These are phyloP conservation scores for Pollenia griseotomentosa DNA, from an alignment of 2,888 invertebrate species.

Conservation along the genomic window DNA sequence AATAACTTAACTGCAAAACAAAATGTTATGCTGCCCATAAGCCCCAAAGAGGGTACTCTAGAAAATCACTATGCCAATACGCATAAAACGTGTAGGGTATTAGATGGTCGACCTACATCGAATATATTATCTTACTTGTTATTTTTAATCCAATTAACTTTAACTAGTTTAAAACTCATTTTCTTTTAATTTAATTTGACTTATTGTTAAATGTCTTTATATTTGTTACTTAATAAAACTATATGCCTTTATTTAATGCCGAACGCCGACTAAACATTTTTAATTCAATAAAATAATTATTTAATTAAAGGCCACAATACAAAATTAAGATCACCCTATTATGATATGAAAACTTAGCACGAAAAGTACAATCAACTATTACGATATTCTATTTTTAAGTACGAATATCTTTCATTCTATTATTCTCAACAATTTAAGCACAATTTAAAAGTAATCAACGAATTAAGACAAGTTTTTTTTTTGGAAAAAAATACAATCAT, in stretches of 20 bases:
- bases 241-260: slow-evolving; percentile 31
- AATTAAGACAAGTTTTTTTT: slow-evolving; percentile 54
- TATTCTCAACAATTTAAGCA: slow-evolving; percentile 32
- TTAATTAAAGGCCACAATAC: slow-evolving; percentile 57
- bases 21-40: too few species aligned
- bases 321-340: slow-evolving; percentile 45
- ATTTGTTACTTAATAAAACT: slow-evolving; percentile 6
- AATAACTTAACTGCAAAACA: too few species aligned
- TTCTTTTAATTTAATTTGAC: background rate
- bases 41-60: too few species aligned
- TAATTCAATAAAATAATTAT: slow-evolving; percentile 61
- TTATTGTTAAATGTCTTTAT: slow-evolving; percentile 10
- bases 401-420: slow-evolving; percentile 7
- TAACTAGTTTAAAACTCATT: background rate
- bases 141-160: background rate
- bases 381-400: slow-evolving; percentile 1
- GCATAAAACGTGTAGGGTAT: too few species aligned
- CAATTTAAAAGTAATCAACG: slow-evolving; percentile 37
- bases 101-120: too few species aligned
- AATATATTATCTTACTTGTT: background rate
- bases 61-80: too few species aligned
- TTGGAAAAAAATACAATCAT: background rate
- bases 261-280: slow-evolving; percentile 8
- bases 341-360: slow-evolving; percentile 4
- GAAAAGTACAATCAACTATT: slow-evolving; percentile 5